Conservation (phyloP, 2,113 vertebrate species). For the Bothrops jararaca region DNA sequence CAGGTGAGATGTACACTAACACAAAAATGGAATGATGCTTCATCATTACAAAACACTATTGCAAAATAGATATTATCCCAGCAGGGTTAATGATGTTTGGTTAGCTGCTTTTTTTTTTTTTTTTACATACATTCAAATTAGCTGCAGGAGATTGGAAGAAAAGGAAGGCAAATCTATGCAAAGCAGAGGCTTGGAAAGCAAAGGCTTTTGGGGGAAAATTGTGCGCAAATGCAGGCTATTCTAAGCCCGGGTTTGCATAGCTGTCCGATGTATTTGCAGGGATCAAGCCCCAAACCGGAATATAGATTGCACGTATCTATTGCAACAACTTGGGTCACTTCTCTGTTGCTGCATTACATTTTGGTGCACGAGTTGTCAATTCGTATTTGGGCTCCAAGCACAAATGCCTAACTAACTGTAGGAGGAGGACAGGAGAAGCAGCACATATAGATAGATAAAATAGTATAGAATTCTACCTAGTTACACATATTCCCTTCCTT, state of each 20-base stretch:
- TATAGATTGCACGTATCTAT: not conserved
- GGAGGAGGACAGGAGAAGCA: not conserved
- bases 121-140: not conserved
- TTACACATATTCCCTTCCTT: not conserved
- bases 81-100: not conserved
- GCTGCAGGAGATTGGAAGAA: not conserved
- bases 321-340: not conserved
- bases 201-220: not conserved
- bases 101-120: not conserved
- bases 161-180: not conserved
- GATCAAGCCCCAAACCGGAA: not conserved
- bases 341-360: not conserved
- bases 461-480: not conserved
- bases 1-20: not conserved
- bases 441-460: not conserved
- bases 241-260: not conserved
- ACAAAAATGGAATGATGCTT: too few relatives aligned
- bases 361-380: too few relatives aligned
- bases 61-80: not conserved
- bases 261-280: not conserved
- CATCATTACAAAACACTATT: not conserved
- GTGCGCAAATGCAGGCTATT: not conserved
- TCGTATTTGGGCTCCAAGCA: too few relatives aligned
- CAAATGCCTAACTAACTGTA: not conserved
- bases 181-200: not conserved